A percentile compares a stretch with the other conserved stretches of the same genome.
Evolutionary conservation across 2,113 vertebrate species (phyloP).

Genomic region (Brevimyrus niger): DNA sequence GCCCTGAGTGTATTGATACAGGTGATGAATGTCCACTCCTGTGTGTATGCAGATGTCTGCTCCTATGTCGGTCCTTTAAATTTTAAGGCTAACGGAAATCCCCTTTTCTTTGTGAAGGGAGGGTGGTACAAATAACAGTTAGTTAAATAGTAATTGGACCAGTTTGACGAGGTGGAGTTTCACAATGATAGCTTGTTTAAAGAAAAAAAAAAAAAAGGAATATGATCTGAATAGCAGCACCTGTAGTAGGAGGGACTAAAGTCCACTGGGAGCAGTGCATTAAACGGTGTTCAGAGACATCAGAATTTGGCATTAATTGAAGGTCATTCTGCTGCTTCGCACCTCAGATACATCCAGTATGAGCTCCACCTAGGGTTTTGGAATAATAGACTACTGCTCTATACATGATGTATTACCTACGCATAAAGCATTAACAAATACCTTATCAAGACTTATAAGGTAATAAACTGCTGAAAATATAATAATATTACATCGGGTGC

Average conservation of each 20-base stretch:
- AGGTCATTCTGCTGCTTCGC: not conserved
- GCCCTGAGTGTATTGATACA: not conserved
- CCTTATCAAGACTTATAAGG: not conserved
- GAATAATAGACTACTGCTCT: not conserved
- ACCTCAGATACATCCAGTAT: not conserved
- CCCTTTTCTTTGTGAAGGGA: not conserved
- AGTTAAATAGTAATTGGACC: not conserved
- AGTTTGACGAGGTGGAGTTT: not conserved
- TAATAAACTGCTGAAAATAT: not conserved
- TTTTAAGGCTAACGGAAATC: not conserved
- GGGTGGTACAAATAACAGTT: not conserved
- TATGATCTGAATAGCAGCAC: not conserved
- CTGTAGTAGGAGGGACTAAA: not conserved
- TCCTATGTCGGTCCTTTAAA: not conserved
- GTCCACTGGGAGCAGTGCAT: not conserved
- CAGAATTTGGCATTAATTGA: not conserved
- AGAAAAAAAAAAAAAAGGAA: not conserved
- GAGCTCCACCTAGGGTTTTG: not conserved
- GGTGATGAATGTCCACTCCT: not conserved
- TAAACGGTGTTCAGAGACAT: not conserved
- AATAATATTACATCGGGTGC: not conserved
- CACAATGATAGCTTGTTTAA: not conserved
- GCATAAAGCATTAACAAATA: not conserved
- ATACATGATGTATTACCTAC: not conserved
- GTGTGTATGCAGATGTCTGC: not conserved